These are phyloP conservation scores for Eunapius fragilis DNA, from an alignment of 37 sponge, comb jelly and placozoan species.

Conservation along the genomic window DNA sequence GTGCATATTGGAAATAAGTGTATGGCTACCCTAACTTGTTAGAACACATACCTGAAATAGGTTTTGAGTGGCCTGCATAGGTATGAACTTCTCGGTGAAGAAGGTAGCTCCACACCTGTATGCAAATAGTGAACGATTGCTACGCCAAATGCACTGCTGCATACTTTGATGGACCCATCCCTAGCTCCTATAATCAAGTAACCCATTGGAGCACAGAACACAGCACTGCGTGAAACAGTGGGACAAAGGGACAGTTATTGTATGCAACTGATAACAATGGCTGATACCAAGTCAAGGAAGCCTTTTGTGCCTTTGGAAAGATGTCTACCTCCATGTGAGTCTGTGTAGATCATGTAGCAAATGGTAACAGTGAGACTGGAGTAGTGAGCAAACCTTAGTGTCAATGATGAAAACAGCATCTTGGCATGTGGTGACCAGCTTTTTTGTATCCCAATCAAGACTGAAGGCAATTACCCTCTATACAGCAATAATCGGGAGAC, in stretches of 20 bases:
- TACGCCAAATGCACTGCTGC: neutral
- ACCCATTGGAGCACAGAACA: constrained; percentile 15
- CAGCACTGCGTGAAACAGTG: constrained; percentile 22
- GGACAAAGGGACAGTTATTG: neutral
- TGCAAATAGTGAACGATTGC: neutral
- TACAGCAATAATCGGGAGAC: neutral
- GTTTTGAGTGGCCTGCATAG: constrained; percentile 29
- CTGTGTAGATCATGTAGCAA: neutral
- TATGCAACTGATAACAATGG: neutral
- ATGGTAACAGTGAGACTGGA: too few relatives aligned
- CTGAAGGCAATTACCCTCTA: constrained; percentile 35
- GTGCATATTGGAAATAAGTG: neutral
- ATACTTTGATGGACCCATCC: constrained; percentile 60
- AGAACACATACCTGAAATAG: constrained; percentile 14
- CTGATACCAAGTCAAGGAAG: constrained; percentile 24
- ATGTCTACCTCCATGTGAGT: neutral
- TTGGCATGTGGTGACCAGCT: constrained; percentile 14
- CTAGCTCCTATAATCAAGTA: constrained; percentile 51
- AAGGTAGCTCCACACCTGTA: constrained; percentile 42
- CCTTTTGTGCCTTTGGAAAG: neutral
- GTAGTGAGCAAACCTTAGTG: constrained; percentile 16
- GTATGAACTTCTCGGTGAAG: constrained; percentile 14
- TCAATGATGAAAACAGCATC: constrained; percentile 37
- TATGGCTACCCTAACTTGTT: neutral
- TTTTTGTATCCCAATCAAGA: constrained; percentile 1